Percentiles rank a stretch among this genome's conserved stretches.
phyloP scores from a whole-genome alignment of 2,113 vertebrate genomes.

The Pleuronectes platessa region DNA sequence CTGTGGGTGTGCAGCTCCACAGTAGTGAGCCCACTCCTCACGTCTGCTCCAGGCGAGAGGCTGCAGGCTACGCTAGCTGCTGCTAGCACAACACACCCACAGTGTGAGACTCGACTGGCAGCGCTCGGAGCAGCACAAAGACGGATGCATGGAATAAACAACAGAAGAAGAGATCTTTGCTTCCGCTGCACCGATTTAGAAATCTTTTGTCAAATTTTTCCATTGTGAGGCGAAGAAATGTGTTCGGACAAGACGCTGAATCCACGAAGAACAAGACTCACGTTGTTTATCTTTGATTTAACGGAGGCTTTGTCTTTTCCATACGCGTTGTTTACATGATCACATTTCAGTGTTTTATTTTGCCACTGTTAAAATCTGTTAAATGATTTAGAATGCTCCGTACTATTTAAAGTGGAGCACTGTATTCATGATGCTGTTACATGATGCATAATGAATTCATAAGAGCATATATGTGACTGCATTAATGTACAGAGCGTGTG shows the following conservation, averaged over 20 bases:
- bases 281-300: too few species aligned
- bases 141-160: background rate
- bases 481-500: background rate
- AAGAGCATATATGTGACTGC: background rate
- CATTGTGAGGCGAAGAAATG: background rate
- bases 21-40: background rate
- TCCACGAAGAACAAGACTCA: too few species aligned
- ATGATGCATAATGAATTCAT: background rate
- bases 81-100: background rate
- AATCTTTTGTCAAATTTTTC: background rate
- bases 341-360: background rate
- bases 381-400: background rate
- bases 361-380: background rate
- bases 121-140: background rate
- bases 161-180: background rate
- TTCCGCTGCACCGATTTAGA: background rate
- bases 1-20: background rate
- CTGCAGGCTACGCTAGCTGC: conserved; percentile 1
- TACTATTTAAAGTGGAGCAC: background rate
- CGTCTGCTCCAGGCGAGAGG: background rate
- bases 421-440: background rate
- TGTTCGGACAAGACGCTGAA: background rate
- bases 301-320: too few species aligned
- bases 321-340: background rate
- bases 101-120: background rate